Conservation (phyloP, 2,113 vertebrate species). For the Rattus rattus region DNA sequence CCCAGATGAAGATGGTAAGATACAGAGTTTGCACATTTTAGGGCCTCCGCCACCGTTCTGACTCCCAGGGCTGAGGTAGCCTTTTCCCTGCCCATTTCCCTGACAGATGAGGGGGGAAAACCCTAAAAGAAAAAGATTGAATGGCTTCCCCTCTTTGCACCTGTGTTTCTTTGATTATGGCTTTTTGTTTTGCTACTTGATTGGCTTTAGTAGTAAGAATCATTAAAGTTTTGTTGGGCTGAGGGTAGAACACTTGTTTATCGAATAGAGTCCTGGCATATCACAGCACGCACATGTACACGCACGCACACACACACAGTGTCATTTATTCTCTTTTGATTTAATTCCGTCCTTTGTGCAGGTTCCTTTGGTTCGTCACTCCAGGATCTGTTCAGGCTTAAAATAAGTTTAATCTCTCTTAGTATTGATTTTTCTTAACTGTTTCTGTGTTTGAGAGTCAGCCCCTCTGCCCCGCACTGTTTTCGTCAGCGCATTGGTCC, state of each 20-base stretch:
- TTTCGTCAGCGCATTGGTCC: neutral
- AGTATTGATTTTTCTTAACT: neutral
- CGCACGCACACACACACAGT: neutral
- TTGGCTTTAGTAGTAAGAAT: neutral
- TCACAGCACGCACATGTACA: neutral
- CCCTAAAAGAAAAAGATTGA: neutral
- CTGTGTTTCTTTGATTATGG: neutral
- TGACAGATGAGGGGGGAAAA: neutral
- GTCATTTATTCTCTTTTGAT: neutral
- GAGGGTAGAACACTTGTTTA: neutral
- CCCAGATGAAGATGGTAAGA: slow-evolving; percentile 14
- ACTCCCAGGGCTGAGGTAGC: neutral
- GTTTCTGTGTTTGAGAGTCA: neutral
- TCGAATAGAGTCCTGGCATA: neutral
- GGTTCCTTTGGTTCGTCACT: neutral
- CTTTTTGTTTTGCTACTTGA: neutral
- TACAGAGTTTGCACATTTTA: neutral
- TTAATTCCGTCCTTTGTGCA: neutral
- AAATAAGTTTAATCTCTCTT: neutral
- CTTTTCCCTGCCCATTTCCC: neutral
- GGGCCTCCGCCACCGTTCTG: neutral
- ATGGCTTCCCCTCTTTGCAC: neutral
- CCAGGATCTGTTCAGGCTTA: neutral
- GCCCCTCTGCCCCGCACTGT: accelerated
- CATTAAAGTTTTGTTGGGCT: neutral